A percentile compares a stretch with the other conserved stretches of the same genome.
These are phyloP conservation scores for Rynchops niger DNA, from an alignment of 2,113 vertebrate genomes.

Conservation along the genomic window DNA sequence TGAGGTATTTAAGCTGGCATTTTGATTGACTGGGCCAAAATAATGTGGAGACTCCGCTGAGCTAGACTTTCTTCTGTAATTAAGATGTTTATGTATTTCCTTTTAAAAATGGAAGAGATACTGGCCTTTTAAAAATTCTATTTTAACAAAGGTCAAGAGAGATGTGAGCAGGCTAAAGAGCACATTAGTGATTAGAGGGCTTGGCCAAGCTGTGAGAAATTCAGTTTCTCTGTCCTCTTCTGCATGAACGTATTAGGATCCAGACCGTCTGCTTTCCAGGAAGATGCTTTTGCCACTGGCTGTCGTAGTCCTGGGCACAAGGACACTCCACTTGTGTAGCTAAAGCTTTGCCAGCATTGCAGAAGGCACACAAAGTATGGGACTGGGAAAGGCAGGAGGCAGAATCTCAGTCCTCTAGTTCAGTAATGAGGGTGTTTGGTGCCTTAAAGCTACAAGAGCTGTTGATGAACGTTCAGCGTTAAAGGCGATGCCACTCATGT, in stretches of 20 bases:
- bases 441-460: neutral
- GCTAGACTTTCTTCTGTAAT: neutral
- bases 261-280: neutral
- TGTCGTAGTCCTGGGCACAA: neutral
- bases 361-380: neutral
- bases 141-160: neutral
- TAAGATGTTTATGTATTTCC: neutral
- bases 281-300: neutral
- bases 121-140: neutral
- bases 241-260: neutral
- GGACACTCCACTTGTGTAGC: neutral
- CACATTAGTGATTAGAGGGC: neutral
- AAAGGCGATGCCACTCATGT: rapidly evolving
- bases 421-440: neutral
- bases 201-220: neutral
- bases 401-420: neutral
- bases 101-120: neutral
- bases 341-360: neutral
- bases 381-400: neutral
- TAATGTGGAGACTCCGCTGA: neutral
- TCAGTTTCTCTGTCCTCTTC: neutral
- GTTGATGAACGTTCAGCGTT: neutral
- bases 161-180: neutral
- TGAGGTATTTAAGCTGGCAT: neutral
- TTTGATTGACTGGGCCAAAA: neutral